These are phyloP conservation scores for Micromesistius poutassou DNA, from an alignment of 2,797 vertebrate genomes.

Conservation along the genomic window DNA sequence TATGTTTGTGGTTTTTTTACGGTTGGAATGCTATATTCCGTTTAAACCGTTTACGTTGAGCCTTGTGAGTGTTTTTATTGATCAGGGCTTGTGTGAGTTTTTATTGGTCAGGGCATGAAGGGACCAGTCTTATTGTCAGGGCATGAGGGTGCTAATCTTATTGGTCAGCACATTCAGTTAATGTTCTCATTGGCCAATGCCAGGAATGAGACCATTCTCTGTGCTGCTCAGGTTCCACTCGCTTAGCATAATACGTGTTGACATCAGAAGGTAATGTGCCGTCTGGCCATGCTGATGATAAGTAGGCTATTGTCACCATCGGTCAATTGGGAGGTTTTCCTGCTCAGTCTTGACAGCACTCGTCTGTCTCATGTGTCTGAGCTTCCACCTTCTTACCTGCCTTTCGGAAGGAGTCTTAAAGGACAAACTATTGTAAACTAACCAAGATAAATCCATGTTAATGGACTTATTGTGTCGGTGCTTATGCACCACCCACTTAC, in stretches of 20 bases:
- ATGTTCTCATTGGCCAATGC: slow-evolving; percentile 3
- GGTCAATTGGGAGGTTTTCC: slow-evolving; percentile 12
- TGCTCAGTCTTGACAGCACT: slow-evolving; percentile 19
- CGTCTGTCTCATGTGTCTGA: slow-evolving; percentile 12
- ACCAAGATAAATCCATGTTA: not conserved
- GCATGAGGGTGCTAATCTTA: not conserved
- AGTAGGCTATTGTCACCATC: slow-evolving; percentile 55
- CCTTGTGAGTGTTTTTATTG: not conserved
- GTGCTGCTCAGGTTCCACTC: slow-evolving; percentile 35
- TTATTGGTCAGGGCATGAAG: not conserved
- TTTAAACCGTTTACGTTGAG: not conserved
- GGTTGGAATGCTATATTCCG: not conserved
- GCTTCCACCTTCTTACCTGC: not conserved
- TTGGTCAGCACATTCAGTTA: not conserved
- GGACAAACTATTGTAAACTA: not conserved
- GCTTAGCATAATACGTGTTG: slow-evolving; percentile 61
- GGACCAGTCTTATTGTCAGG: not conserved
- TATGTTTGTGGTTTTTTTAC: not conserved
- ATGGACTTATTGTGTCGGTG: not conserved
- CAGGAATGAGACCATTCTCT: slow-evolving; percentile 46
- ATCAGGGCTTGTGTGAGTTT: not conserved
- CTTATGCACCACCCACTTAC: slow-evolving; percentile 1
- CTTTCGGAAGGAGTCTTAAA: not conserved
- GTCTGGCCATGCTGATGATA: slow-evolving; percentile 45
- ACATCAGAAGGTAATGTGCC: slow-evolving; percentile 48